A percentile compares a stretch with the other conserved stretches of the same genome.
phyloP scores from a whole-genome alignment of 2,888 invertebrate genomes.

The Drosophila stalkeri region DNA sequence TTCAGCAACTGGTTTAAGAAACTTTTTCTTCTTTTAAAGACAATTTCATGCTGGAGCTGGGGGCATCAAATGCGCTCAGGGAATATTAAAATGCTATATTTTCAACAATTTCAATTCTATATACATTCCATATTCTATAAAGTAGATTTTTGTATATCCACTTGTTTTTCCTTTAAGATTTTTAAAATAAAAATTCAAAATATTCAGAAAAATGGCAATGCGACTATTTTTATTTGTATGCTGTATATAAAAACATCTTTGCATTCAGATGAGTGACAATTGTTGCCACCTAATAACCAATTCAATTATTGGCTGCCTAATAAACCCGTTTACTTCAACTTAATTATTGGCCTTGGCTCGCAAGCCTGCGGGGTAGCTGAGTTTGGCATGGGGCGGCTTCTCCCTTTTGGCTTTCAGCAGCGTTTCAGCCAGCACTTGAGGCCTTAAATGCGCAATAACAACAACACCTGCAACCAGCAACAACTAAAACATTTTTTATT shows the following conservation, averaged over 20 bases:
- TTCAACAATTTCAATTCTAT: neutral
- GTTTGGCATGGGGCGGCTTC: neutral
- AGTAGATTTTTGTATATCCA: too few relatives aligned
- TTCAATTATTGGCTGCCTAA: slow-evolving; percentile 29
- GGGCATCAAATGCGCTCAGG: neutral
- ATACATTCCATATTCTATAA: neutral
- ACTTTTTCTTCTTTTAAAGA: neutral
- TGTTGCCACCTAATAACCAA: slow-evolving; percentile 40
- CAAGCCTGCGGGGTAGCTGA: slow-evolving; percentile 31
- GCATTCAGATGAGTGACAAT: slow-evolving; percentile 1
- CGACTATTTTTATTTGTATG: too few relatives aligned
- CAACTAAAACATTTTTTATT: slow-evolving; percentile 21
- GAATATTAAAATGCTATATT: neutral
- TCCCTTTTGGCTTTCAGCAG: slow-evolving; percentile 3
- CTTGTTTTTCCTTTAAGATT: too few relatives aligned
- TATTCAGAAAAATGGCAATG: too few relatives aligned
- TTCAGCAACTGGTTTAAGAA: neutral
- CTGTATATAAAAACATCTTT: neutral
- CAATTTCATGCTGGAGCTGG: slow-evolving; percentile 5
- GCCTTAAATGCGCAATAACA: slow-evolving; percentile 17
- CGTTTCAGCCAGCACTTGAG: slow-evolving; percentile 15
- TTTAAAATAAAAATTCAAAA: too few relatives aligned
- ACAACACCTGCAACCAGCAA: slow-evolving; percentile 18
- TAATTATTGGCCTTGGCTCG: slow-evolving; percentile 2
- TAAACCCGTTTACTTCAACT: slow-evolving; percentile 4